Percentiles rank a stretch among this genome's conserved stretches.
Conservation (phyloP, 2,113 vertebrate genomes). For the Syngnathus floridae region DNA sequence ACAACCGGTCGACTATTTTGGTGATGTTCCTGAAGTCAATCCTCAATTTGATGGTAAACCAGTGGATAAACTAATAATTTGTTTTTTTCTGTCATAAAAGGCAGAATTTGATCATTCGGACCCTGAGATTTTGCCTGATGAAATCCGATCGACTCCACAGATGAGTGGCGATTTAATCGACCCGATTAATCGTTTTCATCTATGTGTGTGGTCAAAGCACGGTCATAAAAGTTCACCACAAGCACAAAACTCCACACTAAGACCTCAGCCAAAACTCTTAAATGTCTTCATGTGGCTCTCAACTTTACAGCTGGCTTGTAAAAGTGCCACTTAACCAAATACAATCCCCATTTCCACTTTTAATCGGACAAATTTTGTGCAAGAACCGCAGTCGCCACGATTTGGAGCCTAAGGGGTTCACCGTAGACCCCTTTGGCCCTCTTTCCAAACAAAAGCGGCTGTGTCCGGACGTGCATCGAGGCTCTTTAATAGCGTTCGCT, state of each 20-base stretch:
- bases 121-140: not conserved
- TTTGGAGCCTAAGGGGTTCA: not conserved
- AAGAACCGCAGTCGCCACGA: not conserved
- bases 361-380: slow-evolving; percentile 5
- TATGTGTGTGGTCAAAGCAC: not conserved
- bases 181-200: not conserved
- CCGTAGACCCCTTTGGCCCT: no score
- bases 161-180: not conserved
- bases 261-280: not conserved
- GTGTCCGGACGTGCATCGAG: slow-evolving; percentile 15
- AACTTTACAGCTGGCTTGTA: not conserved
- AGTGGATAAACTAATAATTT: not conserved
- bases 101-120: not conserved
- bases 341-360: slow-evolving; percentile 24
- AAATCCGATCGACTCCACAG: not conserved
- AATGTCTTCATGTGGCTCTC: not conserved
- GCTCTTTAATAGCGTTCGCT: slow-evolving; percentile 54
- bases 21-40: slow-evolving; percentile 7
- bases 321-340: not conserved
- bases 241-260: not conserved
- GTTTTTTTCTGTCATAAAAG: not conserved
- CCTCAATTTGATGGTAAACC: slow-evolving; percentile 7
- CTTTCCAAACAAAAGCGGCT: slow-evolving; percentile 13
- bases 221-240: not conserved
- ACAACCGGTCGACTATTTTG: slow-evolving; percentile 4